phyloP scores from a whole-genome alignment of 2,888 invertebrate species.

The Mesorhabditis belari region DNA sequence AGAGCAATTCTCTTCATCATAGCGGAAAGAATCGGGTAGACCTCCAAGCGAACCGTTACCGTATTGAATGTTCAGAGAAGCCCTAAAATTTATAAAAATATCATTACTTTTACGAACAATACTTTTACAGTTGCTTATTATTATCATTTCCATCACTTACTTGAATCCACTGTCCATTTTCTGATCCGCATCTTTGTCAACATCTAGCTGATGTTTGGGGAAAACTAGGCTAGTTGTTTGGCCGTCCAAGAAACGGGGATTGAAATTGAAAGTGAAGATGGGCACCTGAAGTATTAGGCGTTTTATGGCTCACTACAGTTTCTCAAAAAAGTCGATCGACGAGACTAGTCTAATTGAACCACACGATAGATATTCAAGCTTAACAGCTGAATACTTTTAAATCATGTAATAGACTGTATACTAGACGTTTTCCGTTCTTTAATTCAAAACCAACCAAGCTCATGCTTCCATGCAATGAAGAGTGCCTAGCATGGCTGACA shows the following conservation, averaged over 20 bases:
- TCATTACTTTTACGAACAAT: background rate
- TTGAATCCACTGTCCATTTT: slow-evolving; percentile 17
- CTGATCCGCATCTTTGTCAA: slow-evolving; percentile 11
- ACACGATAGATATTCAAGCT: too few relatives aligned
- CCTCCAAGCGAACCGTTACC: background rate
- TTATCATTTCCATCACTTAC: slow-evolving; percentile 4
- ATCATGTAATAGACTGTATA: too few relatives aligned
- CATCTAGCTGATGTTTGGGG: slow-evolving; percentile 24
- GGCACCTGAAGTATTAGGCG: slow-evolving; percentile 8
- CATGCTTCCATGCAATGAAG: slow-evolving; percentile 13
- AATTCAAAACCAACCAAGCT: slow-evolving; percentile 12
- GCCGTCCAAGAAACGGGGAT: slow-evolving; percentile 60
- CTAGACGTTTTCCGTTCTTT: too few relatives aligned
- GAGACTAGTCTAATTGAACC: too few relatives aligned
- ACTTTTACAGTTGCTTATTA: background rate
- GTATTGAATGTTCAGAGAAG: slow-evolving; percentile 7
- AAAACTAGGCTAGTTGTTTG: slow-evolving; percentile 1
- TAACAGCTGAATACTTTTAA: too few relatives aligned
- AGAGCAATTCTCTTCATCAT: slow-evolving; percentile 10
- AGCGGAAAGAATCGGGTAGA: slow-evolving; percentile 10
- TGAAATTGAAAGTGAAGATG: slow-evolving; percentile 59
- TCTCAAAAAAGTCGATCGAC: too few relatives aligned
- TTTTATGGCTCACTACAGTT: too few relatives aligned
- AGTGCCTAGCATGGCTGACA: slow-evolving; percentile 62
- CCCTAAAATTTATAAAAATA: slow-evolving; percentile 1